Evolutionary conservation across 1,140 invertebrate genomes (phyloP).

Genomic region (Triops longicaudatus): DNA sequence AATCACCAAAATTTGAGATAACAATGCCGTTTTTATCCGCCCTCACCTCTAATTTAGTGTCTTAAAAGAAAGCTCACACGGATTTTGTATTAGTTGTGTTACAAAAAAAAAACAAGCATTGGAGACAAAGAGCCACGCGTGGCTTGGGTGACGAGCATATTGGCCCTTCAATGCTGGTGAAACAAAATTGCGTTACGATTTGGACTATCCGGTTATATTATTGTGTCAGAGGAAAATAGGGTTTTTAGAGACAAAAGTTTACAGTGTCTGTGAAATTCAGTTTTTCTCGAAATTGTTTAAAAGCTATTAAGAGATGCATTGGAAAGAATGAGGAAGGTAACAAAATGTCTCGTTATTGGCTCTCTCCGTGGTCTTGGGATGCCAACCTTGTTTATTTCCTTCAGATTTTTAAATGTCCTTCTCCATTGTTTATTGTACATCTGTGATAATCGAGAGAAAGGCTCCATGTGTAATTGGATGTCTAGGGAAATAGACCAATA

Average conservation of each 20-base stretch:
- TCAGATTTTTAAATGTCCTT: slow-evolving; percentile 8
- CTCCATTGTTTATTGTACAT: slow-evolving; percentile 15
- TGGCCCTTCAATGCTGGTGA: background rate
- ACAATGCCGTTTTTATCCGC: slow-evolving; percentile 10
- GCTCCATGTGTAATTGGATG: slow-evolving; percentile 14
- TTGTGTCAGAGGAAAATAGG: background rate
- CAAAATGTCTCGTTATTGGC: slow-evolving; percentile 2
- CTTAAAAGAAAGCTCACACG: slow-evolving; percentile 15
- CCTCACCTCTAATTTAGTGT: slow-evolving; percentile 15
- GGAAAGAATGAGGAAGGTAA: background rate
- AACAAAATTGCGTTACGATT: background rate
- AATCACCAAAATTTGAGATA: background rate
- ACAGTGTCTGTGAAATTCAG: background rate
- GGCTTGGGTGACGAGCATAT: background rate
- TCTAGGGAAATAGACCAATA: slow-evolving; percentile 10
- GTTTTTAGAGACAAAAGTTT: background rate
- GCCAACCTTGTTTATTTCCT: slow-evolving; percentile 7
- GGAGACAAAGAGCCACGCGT: background rate
- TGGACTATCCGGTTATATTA: background rate
- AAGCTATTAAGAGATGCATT: background rate
- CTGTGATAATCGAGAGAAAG: slow-evolving; percentile 15
- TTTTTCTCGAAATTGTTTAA: background rate
- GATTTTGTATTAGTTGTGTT: slow-evolving; percentile 13
- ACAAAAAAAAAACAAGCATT: background rate
- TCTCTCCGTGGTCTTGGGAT: slow-evolving; percentile 4